phyloP scores from a whole-genome alignment of 1,140 invertebrate species.

The Akabosia matsudoensis region DNA sequence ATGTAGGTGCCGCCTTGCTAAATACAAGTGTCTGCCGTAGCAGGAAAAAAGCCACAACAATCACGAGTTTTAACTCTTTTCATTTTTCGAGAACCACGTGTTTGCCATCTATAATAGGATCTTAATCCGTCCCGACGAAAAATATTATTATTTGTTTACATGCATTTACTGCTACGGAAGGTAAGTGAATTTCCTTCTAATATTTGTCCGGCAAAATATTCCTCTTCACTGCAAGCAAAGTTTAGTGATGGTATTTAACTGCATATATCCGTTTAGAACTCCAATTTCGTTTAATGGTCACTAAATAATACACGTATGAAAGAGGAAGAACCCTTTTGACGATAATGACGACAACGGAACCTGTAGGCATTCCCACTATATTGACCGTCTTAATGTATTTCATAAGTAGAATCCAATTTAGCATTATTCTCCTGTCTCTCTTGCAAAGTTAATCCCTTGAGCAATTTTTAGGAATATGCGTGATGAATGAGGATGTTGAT shows the following conservation, averaged over 20 bases:
- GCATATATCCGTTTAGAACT: not conserved
- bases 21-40: too few relatives aligned
- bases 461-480: constrained; percentile 2
- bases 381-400: not conserved
- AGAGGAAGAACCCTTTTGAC: not conserved
- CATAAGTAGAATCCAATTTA: constrained; percentile 17
- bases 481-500: not conserved
- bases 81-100: not conserved
- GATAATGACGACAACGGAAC: not conserved
- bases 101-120: not conserved
- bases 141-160: too few relatives aligned
- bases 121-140: too few relatives aligned
- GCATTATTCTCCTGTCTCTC: not conserved
- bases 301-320: not conserved
- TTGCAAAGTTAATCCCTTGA: not conserved
- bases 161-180: too few relatives aligned
- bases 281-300: not conserved
- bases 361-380: not conserved
- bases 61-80: not conserved
- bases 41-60: too few relatives aligned
- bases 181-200: too few relatives aligned
- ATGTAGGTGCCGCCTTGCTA: too few relatives aligned
- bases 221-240: too few relatives aligned
- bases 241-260: too few relatives aligned
- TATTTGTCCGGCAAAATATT: too few relatives aligned